A percentile compares a stretch with the other conserved stretches of the same genome.
Evolutionary conservation across 2,113 vertebrate species (phyloP).

Genomic region (Protomyctophum bolini): DNA sequence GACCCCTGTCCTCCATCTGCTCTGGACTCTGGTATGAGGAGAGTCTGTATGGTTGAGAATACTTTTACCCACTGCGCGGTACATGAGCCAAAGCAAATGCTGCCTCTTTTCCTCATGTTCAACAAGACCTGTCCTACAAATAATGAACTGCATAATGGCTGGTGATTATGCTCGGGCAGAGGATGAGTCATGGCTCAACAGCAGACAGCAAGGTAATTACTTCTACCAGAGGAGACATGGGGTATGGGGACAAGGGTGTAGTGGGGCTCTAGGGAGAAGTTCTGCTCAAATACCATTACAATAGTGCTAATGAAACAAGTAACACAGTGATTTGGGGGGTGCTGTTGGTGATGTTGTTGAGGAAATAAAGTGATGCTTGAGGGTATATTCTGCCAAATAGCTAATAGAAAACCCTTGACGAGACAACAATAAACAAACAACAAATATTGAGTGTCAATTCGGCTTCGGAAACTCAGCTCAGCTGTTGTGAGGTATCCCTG

Average conservation of each 20-base stretch:
- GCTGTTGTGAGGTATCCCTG: no score
- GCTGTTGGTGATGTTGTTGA: no score
- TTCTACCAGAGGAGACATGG: constrained; percentile 30
- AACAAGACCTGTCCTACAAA: constrained; percentile 51
- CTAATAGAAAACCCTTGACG: not conserved
- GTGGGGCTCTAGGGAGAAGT: not conserved
- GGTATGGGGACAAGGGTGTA: not conserved
- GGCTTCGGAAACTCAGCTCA: no score
- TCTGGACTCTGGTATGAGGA: constrained; percentile 1
- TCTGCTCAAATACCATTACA: constrained; percentile 4
- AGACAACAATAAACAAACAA: not conserved
- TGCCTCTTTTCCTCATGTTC: constrained; percentile 39
- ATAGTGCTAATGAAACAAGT: constrained; percentile 6
- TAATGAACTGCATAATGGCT: constrained; percentile 61
- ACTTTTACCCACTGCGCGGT: constrained; percentile 25
- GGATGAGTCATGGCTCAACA: constrained; percentile 24
- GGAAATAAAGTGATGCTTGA: not conserved
- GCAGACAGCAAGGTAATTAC: constrained; percentile 52
- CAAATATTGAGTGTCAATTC: no score
- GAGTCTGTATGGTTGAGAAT: constrained; percentile 21
- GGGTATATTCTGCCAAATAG: not conserved
- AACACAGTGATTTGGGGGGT: not conserved
- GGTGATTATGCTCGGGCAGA: constrained; percentile 22
- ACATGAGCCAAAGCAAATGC: constrained; percentile 15
- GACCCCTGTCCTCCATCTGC: not conserved